These are phyloP conservation scores for Athalia rosae DNA, from an alignment of 2,888 invertebrate species.

Conservation along the genomic window DNA sequence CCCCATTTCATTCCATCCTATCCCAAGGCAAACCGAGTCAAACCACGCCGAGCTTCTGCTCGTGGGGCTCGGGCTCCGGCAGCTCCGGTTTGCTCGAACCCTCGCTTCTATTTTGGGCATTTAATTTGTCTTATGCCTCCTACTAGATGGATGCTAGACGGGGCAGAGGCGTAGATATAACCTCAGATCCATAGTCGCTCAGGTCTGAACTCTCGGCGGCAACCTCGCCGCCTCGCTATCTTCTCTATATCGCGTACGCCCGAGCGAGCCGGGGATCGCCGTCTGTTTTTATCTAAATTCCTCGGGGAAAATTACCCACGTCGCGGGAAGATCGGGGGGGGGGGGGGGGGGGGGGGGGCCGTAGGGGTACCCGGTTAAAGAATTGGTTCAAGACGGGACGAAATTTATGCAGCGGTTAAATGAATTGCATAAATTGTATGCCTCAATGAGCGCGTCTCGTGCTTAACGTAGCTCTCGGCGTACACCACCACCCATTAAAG, in stretches of 20 bases:
- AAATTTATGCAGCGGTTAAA: slow-evolving; percentile 7
- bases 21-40: not conserved
- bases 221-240: no score
- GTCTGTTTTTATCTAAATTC: not conserved
- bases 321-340: not conserved
- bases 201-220: no score
- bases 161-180: slow-evolving; percentile 2
- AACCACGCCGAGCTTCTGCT: not conserved
- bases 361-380: not conserved
- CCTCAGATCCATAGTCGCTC: no score
- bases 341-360: no score
- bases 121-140: slow-evolving; percentile 32
- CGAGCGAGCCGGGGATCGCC: not conserved
- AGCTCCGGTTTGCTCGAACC: slow-evolving; percentile 10
- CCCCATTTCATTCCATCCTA: not conserved
- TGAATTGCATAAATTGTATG: not conserved
- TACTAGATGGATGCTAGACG: slow-evolving; percentile 12
- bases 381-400: not conserved
- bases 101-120: slow-evolving; percentile 32
- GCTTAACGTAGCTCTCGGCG: not conserved
- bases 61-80: not conserved
- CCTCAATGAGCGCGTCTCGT: not conserved
- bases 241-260: not conserved
- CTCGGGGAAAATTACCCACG: not conserved
- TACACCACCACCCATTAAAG: not conserved